These are phyloP conservation scores for Ceratitis capitata DNA, from an alignment of 1,140 invertebrate genomes.

Conservation along the genomic window DNA sequence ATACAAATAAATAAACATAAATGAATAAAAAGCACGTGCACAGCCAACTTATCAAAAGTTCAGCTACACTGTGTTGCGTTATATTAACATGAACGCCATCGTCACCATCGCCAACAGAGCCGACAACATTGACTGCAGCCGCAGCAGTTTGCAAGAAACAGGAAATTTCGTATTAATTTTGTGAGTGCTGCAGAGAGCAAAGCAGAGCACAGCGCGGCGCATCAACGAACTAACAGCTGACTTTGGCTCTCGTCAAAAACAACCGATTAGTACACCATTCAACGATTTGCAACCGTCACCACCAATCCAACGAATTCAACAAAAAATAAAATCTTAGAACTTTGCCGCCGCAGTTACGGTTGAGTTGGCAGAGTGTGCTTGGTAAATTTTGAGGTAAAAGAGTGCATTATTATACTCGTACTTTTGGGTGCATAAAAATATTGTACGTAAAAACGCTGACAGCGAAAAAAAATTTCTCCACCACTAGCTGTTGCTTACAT, in stretches of 20 bases:
- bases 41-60: not conserved
- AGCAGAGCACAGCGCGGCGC: not conserved
- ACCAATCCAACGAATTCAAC: not conserved
- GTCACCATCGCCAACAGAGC: not conserved
- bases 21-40: not conserved
- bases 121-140: not conserved
- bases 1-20: not conserved
- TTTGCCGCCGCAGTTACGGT: not conserved
- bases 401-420: not conserved
- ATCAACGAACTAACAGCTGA: not conserved
- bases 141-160: not conserved
- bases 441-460: not conserved
- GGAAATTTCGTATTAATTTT: not conserved
- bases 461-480: not conserved
- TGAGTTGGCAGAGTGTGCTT: not conserved
- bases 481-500: not conserved
- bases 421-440: not conserved
- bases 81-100: not conserved
- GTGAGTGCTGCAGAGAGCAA: not conserved
- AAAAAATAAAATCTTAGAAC: not conserved
- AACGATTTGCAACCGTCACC: not conserved
- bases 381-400: not conserved
- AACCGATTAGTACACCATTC: not conserved
- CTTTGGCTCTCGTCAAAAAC: not conserved
- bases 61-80: not conserved